Conservation (phyloP, 2,113 vertebrate genomes). For the Physeter macrocephalus region DNA sequence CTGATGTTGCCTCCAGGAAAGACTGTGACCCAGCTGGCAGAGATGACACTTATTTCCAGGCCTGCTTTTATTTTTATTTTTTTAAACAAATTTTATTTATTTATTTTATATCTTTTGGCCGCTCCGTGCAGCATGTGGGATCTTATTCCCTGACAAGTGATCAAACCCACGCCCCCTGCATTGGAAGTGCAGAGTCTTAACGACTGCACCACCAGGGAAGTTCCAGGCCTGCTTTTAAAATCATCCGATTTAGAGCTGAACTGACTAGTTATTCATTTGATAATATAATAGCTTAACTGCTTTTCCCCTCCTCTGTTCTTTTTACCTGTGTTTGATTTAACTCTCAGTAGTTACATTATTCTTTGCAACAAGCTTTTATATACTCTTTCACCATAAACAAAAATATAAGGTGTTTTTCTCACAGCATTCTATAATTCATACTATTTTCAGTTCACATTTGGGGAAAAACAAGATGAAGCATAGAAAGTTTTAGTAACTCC, state of each 20-base stretch:
- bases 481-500: background rate
- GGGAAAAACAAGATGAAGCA: background rate
- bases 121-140: no score
- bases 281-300: background rate
- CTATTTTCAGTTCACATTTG: background rate
- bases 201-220: no score
- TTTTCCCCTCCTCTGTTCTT: background rate
- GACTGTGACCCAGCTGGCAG: slow-evolving; percentile 17
- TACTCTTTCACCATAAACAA: background rate
- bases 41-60: background rate
- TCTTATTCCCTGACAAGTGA: no score
- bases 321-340: background rate
- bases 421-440: background rate
- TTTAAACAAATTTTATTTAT: no score
- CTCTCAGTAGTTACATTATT: slow-evolving; percentile 15
- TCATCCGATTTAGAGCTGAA: background rate
- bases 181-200: no score
- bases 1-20: slow-evolving; percentile 2
- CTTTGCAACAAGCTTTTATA: background rate
- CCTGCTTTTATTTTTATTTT: background rate
- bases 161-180: no score
- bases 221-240: slow-evolving; percentile 10
- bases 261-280: background rate
- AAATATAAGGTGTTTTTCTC: background rate
- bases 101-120: no score